A percentile compares a stretch with the other conserved stretches of the same genome.
These are phyloP conservation scores for Anoplopoma fimbria DNA, from an alignment of 2,113 vertebrate species.

Conservation along the genomic window DNA sequence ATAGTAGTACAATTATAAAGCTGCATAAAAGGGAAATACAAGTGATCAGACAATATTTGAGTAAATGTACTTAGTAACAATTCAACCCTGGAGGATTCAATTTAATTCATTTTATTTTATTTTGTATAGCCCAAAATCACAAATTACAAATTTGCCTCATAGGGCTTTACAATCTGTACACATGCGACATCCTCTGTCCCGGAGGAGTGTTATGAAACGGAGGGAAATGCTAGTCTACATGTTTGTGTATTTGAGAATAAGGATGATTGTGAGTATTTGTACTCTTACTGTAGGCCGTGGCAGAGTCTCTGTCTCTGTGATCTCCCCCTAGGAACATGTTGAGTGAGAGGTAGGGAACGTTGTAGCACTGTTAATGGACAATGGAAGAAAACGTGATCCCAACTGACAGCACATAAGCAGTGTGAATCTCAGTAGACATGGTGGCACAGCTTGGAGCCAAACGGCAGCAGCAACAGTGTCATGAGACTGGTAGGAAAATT, in stretches of 20 bases:
- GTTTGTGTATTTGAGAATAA: not conserved
- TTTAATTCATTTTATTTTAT: too few species aligned
- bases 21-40: not conserved
- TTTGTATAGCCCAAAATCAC: too few species aligned
- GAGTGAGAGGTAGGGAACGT: constrained; percentile 84
- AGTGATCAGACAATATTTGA: not conserved
- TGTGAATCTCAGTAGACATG: constrained; percentile 52
- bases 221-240: not conserved
- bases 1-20: not conserved
- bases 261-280: not conserved
- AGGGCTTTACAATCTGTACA: too few species aligned
- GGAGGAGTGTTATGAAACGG: too few species aligned
- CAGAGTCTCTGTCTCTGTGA: constrained; percentile 84
- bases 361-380: constrained; percentile 79
- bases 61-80: not conserved
- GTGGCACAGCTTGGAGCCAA: constrained; percentile 44
- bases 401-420: constrained; percentile 3
- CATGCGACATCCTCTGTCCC: too few species aligned
- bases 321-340: constrained; percentile 87
- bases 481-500: constrained; percentile 4
- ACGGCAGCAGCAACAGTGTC: constrained; percentile 34
- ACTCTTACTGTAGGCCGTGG: constrained; percentile 85
- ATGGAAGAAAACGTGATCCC: constrained; percentile 36
- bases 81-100: too few species aligned
- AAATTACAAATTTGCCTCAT: too few species aligned